A percentile compares a stretch with the other conserved stretches of the same genome.
phyloP scores from a whole-genome alignment of 2,113 vertebrate genomes.

The Rhombomys opimus region DNA sequence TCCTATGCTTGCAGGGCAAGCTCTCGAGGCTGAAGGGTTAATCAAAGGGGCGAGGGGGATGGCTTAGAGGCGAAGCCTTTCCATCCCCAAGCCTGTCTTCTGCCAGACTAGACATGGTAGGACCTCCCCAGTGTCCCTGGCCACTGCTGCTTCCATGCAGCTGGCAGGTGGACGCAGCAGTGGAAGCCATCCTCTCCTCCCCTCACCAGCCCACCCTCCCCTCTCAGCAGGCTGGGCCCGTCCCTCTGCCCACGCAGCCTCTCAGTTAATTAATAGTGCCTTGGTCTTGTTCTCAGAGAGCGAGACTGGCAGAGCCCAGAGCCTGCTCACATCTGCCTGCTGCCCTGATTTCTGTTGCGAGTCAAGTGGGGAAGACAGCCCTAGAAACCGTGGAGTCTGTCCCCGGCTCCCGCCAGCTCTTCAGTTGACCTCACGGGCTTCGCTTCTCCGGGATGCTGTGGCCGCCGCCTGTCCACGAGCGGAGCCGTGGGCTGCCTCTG shows the following conservation, averaged over 20 bases:
- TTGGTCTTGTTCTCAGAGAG: constrained; percentile 14
- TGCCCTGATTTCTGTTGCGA: not conserved
- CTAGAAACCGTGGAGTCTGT: accelerated
- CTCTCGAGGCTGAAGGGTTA: not conserved
- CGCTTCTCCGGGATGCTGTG: not conserved
- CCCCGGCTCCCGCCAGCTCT: not conserved
- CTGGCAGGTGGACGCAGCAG: accelerated
- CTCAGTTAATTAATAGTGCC: constrained; percentile 68
- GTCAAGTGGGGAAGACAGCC: not conserved
- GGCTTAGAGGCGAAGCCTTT: not conserved
- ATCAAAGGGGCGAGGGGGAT: not conserved
- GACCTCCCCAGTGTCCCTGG: too few relatives aligned
- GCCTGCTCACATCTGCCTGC: not conserved
- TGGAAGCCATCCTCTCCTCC: accelerated
- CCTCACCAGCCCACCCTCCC: not conserved
- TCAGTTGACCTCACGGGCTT: accelerated
- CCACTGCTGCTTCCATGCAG: accelerated
- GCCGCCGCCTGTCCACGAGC: not conserved
- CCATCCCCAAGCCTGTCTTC: not conserved
- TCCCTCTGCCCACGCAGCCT: not conserved
- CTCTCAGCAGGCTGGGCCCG: accelerated
- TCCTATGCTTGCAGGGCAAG: not conserved
- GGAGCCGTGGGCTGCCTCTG: not conserved
- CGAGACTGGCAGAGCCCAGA: constrained; percentile 31
- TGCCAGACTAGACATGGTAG: not conserved